phyloP scores from a whole-genome alignment of 1,140 invertebrate genomes.

The Pomacea maculata region DNA sequence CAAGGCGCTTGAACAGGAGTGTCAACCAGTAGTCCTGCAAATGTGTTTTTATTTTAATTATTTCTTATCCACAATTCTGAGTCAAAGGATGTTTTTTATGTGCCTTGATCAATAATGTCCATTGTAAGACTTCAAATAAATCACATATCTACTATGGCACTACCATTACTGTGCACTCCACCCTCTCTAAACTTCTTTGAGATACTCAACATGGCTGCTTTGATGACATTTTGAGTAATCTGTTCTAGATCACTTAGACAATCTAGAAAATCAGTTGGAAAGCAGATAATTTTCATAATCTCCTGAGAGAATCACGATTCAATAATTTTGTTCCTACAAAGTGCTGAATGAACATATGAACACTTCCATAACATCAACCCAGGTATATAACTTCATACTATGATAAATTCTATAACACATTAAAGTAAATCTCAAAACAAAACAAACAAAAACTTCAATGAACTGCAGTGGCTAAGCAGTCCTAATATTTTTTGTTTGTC shows the following conservation, averaged over 20 bases:
- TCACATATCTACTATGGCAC: neutral
- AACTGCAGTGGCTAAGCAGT: no score
- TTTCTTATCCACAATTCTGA: no score
- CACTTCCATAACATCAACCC: no score
- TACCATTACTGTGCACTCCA: neutral
- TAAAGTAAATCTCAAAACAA: no score
- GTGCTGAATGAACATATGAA: no score
- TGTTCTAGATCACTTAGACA: neutral
- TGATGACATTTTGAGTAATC: neutral
- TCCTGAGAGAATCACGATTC: no score
- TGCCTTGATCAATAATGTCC: neutral
- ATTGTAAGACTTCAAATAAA: neutral
- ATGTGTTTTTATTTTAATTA: no score
- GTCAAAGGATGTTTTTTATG: neutral
- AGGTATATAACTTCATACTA: no score
- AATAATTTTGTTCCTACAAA: no score
- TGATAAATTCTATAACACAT: no score
- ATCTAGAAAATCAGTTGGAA: neutral
- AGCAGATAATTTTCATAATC: neutral
- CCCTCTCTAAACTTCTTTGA: neutral
- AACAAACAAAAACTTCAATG: no score
- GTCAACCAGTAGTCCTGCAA: conserved; percentile 78
- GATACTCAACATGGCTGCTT: neutral
- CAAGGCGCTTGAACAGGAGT: conserved; percentile 75
- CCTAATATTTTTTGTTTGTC: no score